These are phyloP conservation scores for Adrianichthys oophorus DNA, from an alignment of 2,797 vertebrate species.

Conservation along the genomic window DNA sequence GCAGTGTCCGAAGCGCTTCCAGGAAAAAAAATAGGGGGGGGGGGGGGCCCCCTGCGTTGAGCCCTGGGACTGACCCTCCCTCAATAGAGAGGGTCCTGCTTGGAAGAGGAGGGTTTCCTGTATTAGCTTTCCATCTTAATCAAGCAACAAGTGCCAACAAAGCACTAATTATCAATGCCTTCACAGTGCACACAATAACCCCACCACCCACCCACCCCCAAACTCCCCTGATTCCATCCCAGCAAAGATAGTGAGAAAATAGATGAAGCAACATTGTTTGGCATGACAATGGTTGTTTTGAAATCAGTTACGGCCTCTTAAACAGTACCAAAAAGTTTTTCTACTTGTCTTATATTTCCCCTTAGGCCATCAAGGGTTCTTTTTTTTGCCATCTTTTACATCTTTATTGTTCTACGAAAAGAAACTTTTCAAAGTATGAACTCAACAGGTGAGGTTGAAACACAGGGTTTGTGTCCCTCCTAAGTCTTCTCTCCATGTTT, in stretches of 20 bases:
- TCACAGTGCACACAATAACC: constrained; percentile 61
- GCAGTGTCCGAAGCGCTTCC: constrained; percentile 77
- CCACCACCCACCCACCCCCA: constrained; percentile 4
- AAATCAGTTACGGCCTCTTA: constrained; percentile 25
- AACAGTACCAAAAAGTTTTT: constrained; percentile 12
- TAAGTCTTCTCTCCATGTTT: no score
- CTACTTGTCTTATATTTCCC: neutral
- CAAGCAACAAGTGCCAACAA: constrained; percentile 83
- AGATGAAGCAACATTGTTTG: constrained; percentile 63
- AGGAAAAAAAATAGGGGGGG: constrained; percentile 62
- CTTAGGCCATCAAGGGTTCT: neutral
- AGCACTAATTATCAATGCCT: constrained; percentile 83
- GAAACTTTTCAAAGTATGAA: no score
- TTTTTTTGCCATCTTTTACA: constrained; percentile 2
- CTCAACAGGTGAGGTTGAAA: no score
- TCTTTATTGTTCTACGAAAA: no score
- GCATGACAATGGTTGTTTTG: constrained; percentile 56
- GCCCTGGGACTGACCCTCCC: constrained; percentile 80
- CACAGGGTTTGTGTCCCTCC: no score
- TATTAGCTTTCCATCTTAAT: constrained; percentile 83
- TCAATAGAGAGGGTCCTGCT: constrained; percentile 77
- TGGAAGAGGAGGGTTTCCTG: constrained; percentile 79
- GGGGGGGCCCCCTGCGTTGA: constrained; percentile 79
- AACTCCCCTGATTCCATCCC: constrained; percentile 34
- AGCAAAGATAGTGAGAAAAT: constrained; percentile 60